Evolutionary conservation across 2,113 vertebrate genomes (phyloP), one percentile per base, ranked within the genome.

Genomic region (Scomber japonicus): DNA sequence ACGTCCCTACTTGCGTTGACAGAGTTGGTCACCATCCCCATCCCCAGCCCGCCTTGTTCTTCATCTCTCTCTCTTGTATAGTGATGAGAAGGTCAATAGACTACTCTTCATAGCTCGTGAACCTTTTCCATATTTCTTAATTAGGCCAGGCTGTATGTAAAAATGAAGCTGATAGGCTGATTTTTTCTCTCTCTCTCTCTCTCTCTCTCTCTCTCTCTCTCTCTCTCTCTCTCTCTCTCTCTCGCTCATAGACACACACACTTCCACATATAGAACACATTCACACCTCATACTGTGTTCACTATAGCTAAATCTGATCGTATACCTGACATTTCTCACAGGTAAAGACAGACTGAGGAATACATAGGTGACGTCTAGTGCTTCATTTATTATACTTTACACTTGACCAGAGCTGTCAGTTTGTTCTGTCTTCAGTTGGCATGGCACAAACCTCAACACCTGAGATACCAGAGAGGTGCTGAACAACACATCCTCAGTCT

Each of bases 101-200:
- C 87, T 92, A 90, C 88, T 94, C 89, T 88, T 93, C 88, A 90
- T 83, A 92, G 83, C 89, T 90, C 89, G 89, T 90, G 89, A 93
- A 94, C 94, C 93, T 91, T 92, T 92, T 92, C 85, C 89, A 90
- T 89, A 94, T 94, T 93, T 92, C 94, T 95, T 94, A 96, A 96
- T 96, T 95, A 96, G 93, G 92, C 84, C 80, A 89, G 90, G 83
- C 81, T 77, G 51, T 78, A 89, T 93, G 88, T 91, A 87, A 87
- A 84, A 88, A 83, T 76, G 83, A 78, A 85, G 72, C 71, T 40
- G 70, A 86, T 85, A 71, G 79, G 84, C 65, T 79, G 69, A 53
- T 73, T 75, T 66, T 53, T 80, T 62, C 35, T 61, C 16, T 17
- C n/a, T 64, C 49, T 46, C 66, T 24, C 73, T 60, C 44, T 19